Base-by-base conservation (phyloP, 1,140 invertebrate species). In the Neodiprion lecontei region DNA sequence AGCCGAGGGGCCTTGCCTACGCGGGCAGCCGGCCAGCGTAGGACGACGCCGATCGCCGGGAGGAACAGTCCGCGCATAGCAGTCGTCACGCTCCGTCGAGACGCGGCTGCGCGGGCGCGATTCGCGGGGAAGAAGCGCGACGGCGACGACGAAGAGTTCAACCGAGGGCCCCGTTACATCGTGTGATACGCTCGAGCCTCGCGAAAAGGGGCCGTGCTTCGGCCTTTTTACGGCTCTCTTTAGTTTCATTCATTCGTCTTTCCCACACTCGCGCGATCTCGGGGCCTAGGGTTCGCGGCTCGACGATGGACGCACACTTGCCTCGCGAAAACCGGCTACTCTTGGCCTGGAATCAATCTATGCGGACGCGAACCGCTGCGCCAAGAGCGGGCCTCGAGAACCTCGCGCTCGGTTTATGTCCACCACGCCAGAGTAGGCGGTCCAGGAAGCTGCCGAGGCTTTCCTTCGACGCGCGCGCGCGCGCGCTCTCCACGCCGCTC, bases 331-430 rank as follows among this genome's bases (percentile, higher is more conserved):
- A 61, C 53, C 53, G 53, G 53, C 53, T 61, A 9, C 5, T 61
- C 53, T 61, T 61, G 53, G 53, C 53, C 53, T 61, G 53, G 53
- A 61, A 61, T 61, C 53, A 61, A 61, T 61, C 53, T 61, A 61
- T 61, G 53, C 53, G 53, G 53, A 61, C 53, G 53, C 28, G 28
- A 40, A 40, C 28, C 28, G 28, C 28, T 61, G n/a, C 53, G 53
- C 53, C 11, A 17, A 40, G 28, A 40, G 28, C 28, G 28, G 28
- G 28, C 28, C 28, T 40, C 28, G 28, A 40, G 28, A 40, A 61
- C n/a, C 11, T 17, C 53, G 53, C 53, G 53, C n/a, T 17, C n/a
- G 53, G 11, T 17, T 40, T 40, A 40, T 40, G 28, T 40, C 28
- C 53, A 61, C 53, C 53, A 61, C 11, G 53, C 53, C 53, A 61